Conservation (phyloP, 2,113 vertebrate genomes). For the Oncorhynchus kisutch region DNA sequence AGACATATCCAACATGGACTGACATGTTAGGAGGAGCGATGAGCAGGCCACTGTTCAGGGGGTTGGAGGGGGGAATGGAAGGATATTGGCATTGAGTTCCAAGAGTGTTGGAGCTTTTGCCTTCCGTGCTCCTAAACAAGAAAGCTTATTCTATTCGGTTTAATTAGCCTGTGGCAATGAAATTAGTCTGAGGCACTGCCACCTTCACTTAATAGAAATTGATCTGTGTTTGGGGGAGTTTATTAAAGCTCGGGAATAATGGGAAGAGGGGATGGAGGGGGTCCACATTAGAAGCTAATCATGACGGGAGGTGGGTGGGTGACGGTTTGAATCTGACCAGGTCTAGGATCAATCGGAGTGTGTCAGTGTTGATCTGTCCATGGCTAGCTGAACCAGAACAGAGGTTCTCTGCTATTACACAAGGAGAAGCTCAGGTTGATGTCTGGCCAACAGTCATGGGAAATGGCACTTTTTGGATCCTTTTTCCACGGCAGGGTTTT, state of each 20-base stretch:
- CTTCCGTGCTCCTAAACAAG: slow-evolving; percentile 67
- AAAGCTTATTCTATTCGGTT: slow-evolving; percentile 78
- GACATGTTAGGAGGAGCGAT: slow-evolving; percentile 68
- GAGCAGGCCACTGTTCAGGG: slow-evolving; percentile 53
- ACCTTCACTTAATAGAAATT: slow-evolving; percentile 80
- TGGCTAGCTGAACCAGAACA: no score
- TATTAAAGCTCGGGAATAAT: slow-evolving; percentile 78
- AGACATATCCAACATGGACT: slow-evolving; percentile 74
- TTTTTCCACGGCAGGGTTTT: no score
- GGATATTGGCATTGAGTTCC: background rate
- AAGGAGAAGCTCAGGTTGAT: no score
- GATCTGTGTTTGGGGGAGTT: slow-evolving; percentile 77
- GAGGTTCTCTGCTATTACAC: no score
- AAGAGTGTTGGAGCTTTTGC: no score
- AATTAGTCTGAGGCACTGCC: slow-evolving; percentile 78
- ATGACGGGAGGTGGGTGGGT: slow-evolving; percentile 6
- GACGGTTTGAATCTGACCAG: background rate
- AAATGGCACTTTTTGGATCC: no score
- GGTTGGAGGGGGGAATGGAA: slow-evolving; percentile 2
- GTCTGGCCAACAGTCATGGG: no score
- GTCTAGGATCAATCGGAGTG: no score
- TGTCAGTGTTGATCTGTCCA: no score
- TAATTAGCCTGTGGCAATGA: slow-evolving; percentile 80
- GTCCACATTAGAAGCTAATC: slow-evolving; percentile 27
- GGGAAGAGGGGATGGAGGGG: slow-evolving; percentile 42